Base-by-base conservation (phyloP, 2,797 vertebrate species). In the Dryobates pubescens region DNA sequence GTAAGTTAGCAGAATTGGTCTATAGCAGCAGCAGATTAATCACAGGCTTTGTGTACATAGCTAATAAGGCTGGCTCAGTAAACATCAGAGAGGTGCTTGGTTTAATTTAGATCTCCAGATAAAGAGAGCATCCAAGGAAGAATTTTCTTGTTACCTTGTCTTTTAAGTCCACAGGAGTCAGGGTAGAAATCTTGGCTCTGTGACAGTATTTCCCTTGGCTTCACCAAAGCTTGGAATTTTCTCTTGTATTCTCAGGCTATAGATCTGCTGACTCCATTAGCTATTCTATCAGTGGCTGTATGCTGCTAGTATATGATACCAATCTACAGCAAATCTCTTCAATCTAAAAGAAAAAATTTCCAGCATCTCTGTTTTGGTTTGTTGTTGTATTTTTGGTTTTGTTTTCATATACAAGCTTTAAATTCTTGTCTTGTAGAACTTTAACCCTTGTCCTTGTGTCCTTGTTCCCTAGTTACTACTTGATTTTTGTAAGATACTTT, bases 21-120 rank as follows among this genome's bases (percentile, higher is more conserved):
- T 74, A 3, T 64, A 71, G 62, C 14, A 53, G 20, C 53, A 74
- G 59, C 27, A 9, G 20, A 19, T 53, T 75, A 89, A 93, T 58
- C 92, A 61, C 82, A 77, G 85, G 91, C 38, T 75, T 71, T 87
- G 36, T 76, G 23, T 56, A 3, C 17, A 9, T 26, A 59, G 47
- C 38, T 83, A 81, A 26, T 81, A 62, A 22, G 7, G 19, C 41
- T 16, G 63, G 53, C 71, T 86, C 22, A 27, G 84, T 83, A 88
- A 80, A 45, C 14, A 59, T 69, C 7, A 63, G 47, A 93, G 71
- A 74, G 78, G 58, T 2, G 0, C 34, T 56, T 2, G 0, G 56
- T 10, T 92, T 96, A 92, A 94, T 93, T 95, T 94, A 93, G 90
- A 94, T 96, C 41, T 86, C 16, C 82, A 83, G 94, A 94, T 93